Base-by-base conservation (phyloP, 2,888 invertebrate genomes). In the Chrysomela aeneicollis region DNA sequence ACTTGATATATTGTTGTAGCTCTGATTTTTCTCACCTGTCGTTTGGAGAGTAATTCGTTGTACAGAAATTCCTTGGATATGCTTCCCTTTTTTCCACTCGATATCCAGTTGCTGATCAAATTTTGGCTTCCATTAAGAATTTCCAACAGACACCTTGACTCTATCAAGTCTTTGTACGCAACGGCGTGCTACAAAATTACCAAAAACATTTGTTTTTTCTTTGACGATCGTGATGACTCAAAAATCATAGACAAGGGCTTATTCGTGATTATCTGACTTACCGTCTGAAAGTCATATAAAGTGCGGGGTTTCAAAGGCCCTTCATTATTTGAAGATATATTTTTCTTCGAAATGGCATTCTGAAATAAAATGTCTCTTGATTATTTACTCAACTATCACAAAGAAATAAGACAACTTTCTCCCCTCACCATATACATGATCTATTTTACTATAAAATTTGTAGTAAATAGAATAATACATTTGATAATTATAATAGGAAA, bases 101-200 rank as follows among this genome's bases (percentile, higher is more conserved):
- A 60, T 47, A 68, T 69, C 71, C 71, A 75, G 67, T 68, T 71
- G 18, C 57, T 71, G 5, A 77, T 70, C 9, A 72, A 49, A 63
- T 74, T 74, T 59, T 78, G 73, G 46, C 74, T 71, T 19, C 71
- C 73, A 32, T 73, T 77, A 63, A 84, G 71, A 35, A 80, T 80
- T 73, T 85, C 83, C 60, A 86, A 70, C 67, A 84, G 82, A 73
- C 86, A 86, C 69, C 77, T 75, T 21, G 79, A 80, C 57, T 80
- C 78, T 10, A 72, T 69, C 5, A 78, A 77, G 69, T 84, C 82
- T 71, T 82, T 84, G 73, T 84, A 85, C 0, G 84, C 85, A 52
- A 80, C 80, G 37, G 82, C 81, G 62, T 78, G 77, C 85, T 85
- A 68, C 65, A 76, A 74, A 51, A 64, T 59, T n/a, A n/a, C n/a